These are phyloP conservation scores for Melanotaenia parkinsoni DNA, from an alignment of 2,797 vertebrate genomes.

Conservation along the genomic window DNA sequence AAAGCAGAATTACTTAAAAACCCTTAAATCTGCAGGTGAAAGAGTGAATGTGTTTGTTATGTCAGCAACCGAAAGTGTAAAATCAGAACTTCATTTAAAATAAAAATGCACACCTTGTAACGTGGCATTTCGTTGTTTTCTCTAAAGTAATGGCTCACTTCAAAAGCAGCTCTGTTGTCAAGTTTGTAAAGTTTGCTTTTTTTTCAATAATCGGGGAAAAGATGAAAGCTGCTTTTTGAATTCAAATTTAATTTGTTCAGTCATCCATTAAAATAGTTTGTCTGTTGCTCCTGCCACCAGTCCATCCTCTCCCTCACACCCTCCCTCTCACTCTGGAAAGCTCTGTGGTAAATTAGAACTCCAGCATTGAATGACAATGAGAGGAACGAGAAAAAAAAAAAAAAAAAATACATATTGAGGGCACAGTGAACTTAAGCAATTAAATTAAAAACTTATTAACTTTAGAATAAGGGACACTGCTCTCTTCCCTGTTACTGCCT, in stretches of 20 bases:
- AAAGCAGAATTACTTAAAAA: constrained; percentile 19
- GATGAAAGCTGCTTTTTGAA: constrained; percentile 82
- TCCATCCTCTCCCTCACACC: constrained; percentile 43
- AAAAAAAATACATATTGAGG: constrained; percentile 77
- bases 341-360: constrained; percentile 81
- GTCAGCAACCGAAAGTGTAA: constrained; percentile 38
- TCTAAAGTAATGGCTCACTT: constrained; percentile 67
- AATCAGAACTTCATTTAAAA: constrained; percentile 63
- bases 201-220: constrained; percentile 70
- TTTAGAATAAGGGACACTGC: constrained; percentile 75
- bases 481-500: constrained; percentile 64
- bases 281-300: constrained; percentile 63
- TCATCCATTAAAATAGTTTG: constrained; percentile 83
- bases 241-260: constrained; percentile 86
- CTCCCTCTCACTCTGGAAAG: constrained; percentile 56
- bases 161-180: constrained; percentile 71
- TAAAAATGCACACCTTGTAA: constrained; percentile 67
- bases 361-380: constrained; percentile 80
- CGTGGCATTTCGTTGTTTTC: constrained; percentile 55
- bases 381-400: constrained; percentile 36
- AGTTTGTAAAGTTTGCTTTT: constrained; percentile 70
- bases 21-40: constrained; percentile 9
- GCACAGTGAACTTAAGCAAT: constrained; percentile 83
- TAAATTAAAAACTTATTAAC: constrained; percentile 86
- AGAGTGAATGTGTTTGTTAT: constrained; percentile 12